Percentiles rank a stretch among this genome's conserved stretches.
Conservation (phyloP, 2,797 vertebrate genomes). For the Aphelocoma californica region DNA sequence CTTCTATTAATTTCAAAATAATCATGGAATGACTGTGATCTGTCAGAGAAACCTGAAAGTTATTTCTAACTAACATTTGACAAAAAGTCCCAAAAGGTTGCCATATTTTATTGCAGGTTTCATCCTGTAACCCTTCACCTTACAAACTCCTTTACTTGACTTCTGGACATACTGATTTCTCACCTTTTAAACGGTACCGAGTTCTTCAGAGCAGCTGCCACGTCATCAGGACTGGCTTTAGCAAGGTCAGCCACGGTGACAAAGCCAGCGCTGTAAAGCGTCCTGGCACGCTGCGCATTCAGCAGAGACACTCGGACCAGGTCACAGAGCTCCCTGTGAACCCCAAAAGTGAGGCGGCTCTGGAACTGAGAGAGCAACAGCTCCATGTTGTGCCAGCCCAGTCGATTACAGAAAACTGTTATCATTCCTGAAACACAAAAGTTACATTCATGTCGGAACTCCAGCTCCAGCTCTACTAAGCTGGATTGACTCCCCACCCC, state of each 20-base stretch:
- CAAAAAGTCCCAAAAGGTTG: neutral
- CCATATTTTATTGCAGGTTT: neutral
- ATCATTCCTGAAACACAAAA: constrained; percentile 88
- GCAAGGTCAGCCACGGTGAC: constrained; percentile 90
- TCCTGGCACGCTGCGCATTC: constrained; percentile 88
- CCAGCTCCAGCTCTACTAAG: neutral
- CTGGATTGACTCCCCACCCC: neutral
- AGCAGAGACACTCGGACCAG: constrained; percentile 90
- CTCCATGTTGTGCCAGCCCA: constrained; percentile 97
- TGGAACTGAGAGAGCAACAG: constrained; percentile 94
- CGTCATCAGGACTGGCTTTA: constrained; percentile 78
- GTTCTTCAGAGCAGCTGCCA: constrained; percentile 87
- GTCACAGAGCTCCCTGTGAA: constrained; percentile 94
- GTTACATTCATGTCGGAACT: neutral
- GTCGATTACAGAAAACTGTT: constrained; percentile 91
- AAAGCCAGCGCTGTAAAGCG: constrained; percentile 85
- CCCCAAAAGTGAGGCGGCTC: constrained; percentile 93
- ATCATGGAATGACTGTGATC: neutral
- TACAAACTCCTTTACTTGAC: neutral
- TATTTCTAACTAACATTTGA: neutral
- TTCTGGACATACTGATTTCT: neutral
- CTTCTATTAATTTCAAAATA: neutral
- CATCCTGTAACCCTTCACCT: neutral
- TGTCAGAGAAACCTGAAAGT: neutral
- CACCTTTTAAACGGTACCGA: constrained; percentile 95